These are phyloP conservation scores for Lampris incognitus DNA, from an alignment of 2,113 vertebrate genomes.

Conservation along the genomic window DNA sequence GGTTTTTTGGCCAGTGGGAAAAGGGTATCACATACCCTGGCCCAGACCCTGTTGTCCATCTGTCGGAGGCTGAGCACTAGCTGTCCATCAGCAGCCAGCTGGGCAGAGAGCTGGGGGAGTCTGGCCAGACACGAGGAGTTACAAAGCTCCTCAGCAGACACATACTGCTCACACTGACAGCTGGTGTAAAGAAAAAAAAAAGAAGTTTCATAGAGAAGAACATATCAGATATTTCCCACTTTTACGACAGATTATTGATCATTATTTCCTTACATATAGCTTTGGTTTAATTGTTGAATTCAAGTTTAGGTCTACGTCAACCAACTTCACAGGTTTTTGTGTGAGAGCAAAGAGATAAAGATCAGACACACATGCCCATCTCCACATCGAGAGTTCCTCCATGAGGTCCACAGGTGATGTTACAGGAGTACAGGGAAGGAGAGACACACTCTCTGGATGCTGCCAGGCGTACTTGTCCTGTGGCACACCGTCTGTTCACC, in stretches of 20 bases:
- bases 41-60: slow-evolving; percentile 68
- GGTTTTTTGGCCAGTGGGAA: not conserved
- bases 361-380: slow-evolving; percentile 89
- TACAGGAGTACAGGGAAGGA: slow-evolving; percentile 82
- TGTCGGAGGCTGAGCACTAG: slow-evolving; percentile 80
- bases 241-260: not conserved
- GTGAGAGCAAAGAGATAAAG: not conserved
- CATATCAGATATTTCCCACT: not conserved
- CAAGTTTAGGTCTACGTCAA: not conserved
- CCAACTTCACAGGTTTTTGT: not conserved
- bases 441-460: slow-evolving; percentile 83
- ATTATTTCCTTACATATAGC: not conserved
- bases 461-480: slow-evolving; percentile 85
- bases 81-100: slow-evolving; percentile 74
- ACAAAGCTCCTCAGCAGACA: slow-evolving; percentile 91
- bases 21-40: slow-evolving; percentile 48
- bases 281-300: not conserved
- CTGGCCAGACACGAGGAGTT: slow-evolving; percentile 85
- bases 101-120: slow-evolving; percentile 83
- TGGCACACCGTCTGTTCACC: slow-evolving; percentile 85
- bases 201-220: slow-evolving; percentile 26
- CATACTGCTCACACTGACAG: slow-evolving; percentile 87
- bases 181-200: slow-evolving; percentile 63
- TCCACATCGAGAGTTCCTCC: slow-evolving; percentile 85
- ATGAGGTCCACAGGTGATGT: slow-evolving; percentile 78